Percentiles rank a stretch among this genome's conserved stretches.
These are phyloP conservation scores for Ivindomyrus marchei DNA, from an alignment of 2,113 vertebrate genomes.

Conservation along the genomic window DNA sequence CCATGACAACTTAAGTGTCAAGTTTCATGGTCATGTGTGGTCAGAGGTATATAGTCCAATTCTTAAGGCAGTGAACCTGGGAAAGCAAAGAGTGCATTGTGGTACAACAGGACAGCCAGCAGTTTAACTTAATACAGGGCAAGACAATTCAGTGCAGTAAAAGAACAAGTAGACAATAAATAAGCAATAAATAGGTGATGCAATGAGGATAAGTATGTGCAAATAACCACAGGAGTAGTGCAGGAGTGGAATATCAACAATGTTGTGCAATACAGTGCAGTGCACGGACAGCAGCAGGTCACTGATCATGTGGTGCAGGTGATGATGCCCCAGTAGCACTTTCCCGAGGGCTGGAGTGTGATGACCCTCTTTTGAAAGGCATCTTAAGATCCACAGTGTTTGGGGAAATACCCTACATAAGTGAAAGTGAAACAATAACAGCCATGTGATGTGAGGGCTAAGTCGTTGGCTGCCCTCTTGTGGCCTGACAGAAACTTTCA, in stretches of 20 bases:
- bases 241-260: background rate
- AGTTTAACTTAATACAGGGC: background rate
- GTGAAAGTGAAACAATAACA: background rate
- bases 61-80: background rate
- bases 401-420: background rate
- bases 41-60: background rate
- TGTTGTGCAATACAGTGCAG: background rate
- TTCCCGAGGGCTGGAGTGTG: background rate
- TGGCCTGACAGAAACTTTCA: background rate
- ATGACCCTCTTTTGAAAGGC: background rate
- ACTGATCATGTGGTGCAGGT: background rate
- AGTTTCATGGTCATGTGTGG: background rate
- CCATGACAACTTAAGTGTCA: background rate
- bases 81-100: background rate
- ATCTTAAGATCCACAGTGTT: background rate
- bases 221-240: background rate
- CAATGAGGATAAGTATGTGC: background rate
- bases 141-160: background rate
- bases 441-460: background rate
- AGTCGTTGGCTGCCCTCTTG: background rate
- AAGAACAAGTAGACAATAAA: background rate
- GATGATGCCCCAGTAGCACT: background rate
- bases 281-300: background rate
- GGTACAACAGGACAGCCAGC: background rate
- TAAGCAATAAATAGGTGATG: background rate